These are phyloP conservation scores for Hapalemur alaotrensis DNA, from an alignment of 2,797 vertebrate species.

Conservation along the genomic window DNA sequence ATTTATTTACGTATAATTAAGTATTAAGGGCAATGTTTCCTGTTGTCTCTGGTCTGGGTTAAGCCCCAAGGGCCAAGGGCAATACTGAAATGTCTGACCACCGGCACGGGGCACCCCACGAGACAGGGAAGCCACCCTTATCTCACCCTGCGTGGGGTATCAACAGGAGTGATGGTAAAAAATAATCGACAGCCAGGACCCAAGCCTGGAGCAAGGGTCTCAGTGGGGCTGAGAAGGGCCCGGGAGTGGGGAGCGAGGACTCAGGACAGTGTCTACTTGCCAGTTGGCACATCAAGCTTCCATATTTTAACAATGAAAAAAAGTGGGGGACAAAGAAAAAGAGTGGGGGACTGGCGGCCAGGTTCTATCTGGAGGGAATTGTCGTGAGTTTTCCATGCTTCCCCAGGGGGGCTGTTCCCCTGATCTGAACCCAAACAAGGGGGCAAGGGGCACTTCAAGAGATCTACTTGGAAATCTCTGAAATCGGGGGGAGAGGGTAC, in stretches of 20 bases:
- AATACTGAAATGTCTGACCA: neutral
- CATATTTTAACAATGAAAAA: neutral
- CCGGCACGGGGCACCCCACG: too few relatives aligned
- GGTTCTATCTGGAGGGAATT: neutral
- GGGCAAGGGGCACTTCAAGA: neutral
- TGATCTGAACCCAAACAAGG: neutral
- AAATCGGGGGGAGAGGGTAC: neutral
- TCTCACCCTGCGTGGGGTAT: neutral
- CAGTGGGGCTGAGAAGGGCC: neutral
- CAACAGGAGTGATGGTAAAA: neutral
- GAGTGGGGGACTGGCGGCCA: neutral
- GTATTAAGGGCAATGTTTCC: neutral
- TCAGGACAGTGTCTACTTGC: neutral
- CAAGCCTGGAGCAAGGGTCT: neutral
- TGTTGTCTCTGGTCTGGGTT: neutral
- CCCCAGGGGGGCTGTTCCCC: too few relatives aligned
- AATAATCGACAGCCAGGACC: neutral
- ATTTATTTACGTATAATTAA: neutral
- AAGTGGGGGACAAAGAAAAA: neutral
- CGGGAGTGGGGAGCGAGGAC: too few relatives aligned
- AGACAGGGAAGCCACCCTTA: neutral
- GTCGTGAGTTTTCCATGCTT: neutral
- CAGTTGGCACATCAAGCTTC: neutral
- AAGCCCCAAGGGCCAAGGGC: neutral
- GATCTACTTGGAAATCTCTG: neutral